These are phyloP conservation scores for Sinonovacula constricta DNA, from an alignment of 1,140 invertebrate species.

Conservation along the genomic window DNA sequence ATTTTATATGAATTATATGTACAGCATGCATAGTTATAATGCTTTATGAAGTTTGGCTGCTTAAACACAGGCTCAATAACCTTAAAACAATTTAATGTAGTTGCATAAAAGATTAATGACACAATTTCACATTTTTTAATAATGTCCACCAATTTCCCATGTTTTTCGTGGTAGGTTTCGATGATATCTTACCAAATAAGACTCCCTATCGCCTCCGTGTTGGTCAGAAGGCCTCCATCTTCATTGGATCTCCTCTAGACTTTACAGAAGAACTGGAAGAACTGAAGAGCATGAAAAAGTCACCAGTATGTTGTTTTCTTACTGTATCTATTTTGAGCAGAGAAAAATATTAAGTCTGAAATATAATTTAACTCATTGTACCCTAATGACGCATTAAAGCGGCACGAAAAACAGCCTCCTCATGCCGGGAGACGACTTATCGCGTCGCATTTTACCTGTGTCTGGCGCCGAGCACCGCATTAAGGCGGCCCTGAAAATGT, in stretches of 20 bases:
- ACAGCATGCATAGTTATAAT: not conserved
- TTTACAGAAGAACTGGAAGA: not conserved
- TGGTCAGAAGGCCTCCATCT: constrained; percentile 4
- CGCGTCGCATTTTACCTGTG: too few species aligned
- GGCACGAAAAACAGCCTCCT: too few species aligned
- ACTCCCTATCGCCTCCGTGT: not conserved
- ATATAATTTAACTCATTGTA: too few species aligned
- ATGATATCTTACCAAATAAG: not conserved
- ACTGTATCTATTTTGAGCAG: too few species aligned
- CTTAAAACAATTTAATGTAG: constrained; percentile 1
- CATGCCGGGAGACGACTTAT: too few species aligned
- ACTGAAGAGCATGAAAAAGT: not conserved
- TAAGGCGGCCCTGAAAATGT: too few species aligned
- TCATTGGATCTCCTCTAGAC: not conserved
- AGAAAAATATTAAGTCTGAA: too few species aligned
- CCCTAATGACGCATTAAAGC: too few species aligned
- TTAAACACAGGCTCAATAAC: not conserved
- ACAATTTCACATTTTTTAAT: too few species aligned
- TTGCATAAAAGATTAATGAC: too few species aligned
- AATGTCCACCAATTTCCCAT: too few species aligned
- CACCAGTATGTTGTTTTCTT: constrained; percentile 17
- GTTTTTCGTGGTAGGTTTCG: not conserved
- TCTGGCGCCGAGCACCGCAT: too few species aligned
- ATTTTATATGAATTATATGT: not conserved
- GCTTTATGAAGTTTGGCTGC: not conserved